Conservation (phyloP, 2,888 invertebrate species). For the Punctoribates punctum region DNA sequence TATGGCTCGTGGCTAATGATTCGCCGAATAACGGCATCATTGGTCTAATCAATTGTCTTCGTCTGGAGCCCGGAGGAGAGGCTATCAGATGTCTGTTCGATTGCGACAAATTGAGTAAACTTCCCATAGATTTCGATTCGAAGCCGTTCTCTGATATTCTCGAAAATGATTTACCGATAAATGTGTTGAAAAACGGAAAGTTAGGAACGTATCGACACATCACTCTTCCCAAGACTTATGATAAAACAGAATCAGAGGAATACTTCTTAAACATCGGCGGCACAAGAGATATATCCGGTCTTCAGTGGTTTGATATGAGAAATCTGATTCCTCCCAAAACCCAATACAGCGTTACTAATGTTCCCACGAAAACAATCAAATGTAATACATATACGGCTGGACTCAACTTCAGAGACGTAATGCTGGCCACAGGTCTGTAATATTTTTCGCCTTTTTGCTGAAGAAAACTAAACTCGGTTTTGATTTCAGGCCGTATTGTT, state of each 20-base stretch:
- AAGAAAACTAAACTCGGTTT: no score
- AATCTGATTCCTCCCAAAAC: neutral
- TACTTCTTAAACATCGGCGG: neutral
- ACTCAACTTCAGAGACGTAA: constrained; percentile 64
- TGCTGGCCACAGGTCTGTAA: constrained; percentile 57
- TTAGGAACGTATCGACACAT: constrained; percentile 81
- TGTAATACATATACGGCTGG: constrained; percentile 54
- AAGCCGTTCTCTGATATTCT: constrained; percentile 16
- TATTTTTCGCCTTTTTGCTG: neutral
- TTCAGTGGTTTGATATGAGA: constrained; percentile 10
- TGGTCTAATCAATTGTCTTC: constrained; percentile 85
- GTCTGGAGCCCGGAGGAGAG: constrained; percentile 53
- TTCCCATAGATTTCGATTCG: neutral
- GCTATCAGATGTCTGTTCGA: constrained; percentile 4
- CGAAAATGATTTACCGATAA: constrained; percentile 39
- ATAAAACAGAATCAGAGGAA: neutral
- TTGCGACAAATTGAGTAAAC: neutral
- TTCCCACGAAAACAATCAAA: neutral
- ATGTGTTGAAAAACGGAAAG: constrained; percentile 57
- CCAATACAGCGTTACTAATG: no score
- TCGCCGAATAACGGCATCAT: constrained; percentile 69
- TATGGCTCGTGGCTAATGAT: constrained; percentile 65
- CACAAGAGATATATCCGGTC: neutral
- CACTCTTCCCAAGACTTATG: constrained; percentile 65
- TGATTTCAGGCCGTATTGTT: constrained; percentile 64